Evolutionary conservation across 2,113 vertebrate genomes (phyloP), one percentile per base, ranked within the genome.

Genomic region (Castor canadensis): DNA sequence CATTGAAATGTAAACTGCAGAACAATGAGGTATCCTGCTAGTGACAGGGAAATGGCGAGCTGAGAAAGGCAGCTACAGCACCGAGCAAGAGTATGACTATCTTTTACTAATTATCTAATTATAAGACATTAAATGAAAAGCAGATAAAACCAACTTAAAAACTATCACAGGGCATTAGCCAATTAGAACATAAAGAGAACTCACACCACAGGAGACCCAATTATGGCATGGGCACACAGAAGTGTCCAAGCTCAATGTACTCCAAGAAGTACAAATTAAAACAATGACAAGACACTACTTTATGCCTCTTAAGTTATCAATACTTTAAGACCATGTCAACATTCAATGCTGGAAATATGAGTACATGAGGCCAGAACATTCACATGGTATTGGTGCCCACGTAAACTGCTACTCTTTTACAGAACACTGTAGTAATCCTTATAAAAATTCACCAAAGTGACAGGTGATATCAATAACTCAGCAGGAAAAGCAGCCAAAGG

Each of bases 1-100:
- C 38, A 45, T 90, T 87, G 79, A 86, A 91, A 73, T 52, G 26
- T n/a, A 56, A 91, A 71, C 89, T 64, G 60, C 7, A 22, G 62
- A 83, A 87, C 15, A 16, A 19, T 17, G 45, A 77, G 58, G 30
- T 11, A 35, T 9, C 45, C 0, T 0, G 3, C 9, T 43, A 43
- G 20, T 2, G 85, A 45, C 28, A 43, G 66, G 54, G 69, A 58
- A 32, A 56, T 0, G 10, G 66, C 35, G 13, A 19, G 40, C 40
- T 2, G 77, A 20, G 72, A 58, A 32, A 56, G 66, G 19, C 0
- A 13, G 17, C 47, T 9, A 45, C 4, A 6, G 9, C 1, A 3
- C 24, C 26, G 0, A 0, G 15, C 26, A 52, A 20, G 13, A 47
- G 60, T 40, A 40, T 20, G 64, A 47, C 10, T 28, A 19, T n/a